Evolutionary conservation across 2,888 invertebrate genomes (phyloP).

Genomic region (Amorpha juglandis): DNA sequence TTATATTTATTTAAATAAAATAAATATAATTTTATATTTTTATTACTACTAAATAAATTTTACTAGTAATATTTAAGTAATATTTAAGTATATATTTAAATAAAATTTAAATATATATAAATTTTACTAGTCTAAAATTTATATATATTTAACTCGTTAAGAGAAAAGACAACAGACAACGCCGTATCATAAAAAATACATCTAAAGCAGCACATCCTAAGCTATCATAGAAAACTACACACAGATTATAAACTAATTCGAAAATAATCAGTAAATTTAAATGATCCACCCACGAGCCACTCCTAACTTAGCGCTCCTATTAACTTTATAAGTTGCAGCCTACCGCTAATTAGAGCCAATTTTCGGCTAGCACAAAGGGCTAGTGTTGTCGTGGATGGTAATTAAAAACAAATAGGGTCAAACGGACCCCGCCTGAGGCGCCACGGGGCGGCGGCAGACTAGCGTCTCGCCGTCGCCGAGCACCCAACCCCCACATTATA

Average conservation of each 20-base stretch:
- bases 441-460: slow-evolving; percentile 71
- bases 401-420: slow-evolving; percentile 84
- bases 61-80: too few species aligned
- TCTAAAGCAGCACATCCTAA: not conserved
- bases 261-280: slow-evolving; percentile 29
- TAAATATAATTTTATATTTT: too few species aligned
- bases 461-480: slow-evolving; percentile 77
- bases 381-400: slow-evolving; percentile 76
- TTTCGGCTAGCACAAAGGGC: slow-evolving; percentile 75
- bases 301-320: slow-evolving; percentile 45
- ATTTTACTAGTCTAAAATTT: not conserved
- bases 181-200: not conserved
- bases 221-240: not conserved
- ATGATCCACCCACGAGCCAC: slow-evolving; percentile 40
- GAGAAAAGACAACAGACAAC: not conserved
- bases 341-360: slow-evolving; percentile 74
- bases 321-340: slow-evolving; percentile 56
- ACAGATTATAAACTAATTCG: slow-evolving; percentile 27
- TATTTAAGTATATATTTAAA: too few species aligned
- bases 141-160: not conserved
- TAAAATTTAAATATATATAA: too few species aligned
- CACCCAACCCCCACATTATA: slow-evolving; percentile 77
- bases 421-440: slow-evolving; percentile 78
- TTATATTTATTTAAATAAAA: too few species aligned
- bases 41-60: too few species aligned